Evolutionary conservation across 2,888 invertebrate species (phyloP).

Genomic region (Seira ritae): DNA sequence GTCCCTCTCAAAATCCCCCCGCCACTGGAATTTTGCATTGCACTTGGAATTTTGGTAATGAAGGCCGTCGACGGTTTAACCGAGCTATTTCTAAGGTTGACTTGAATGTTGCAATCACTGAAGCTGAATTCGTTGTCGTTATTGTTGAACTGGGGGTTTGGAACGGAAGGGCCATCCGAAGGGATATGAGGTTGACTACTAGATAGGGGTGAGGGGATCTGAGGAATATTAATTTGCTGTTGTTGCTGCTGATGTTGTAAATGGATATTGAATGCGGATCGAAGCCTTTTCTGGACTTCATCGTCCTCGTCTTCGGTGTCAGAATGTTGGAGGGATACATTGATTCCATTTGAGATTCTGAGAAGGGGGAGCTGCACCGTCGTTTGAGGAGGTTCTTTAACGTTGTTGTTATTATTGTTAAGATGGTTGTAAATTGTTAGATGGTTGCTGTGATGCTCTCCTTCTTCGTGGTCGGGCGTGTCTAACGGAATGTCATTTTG

Average conservation of each 20-base stretch:
- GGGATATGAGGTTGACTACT: neutral
- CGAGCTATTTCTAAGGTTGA: slow-evolving; percentile 64
- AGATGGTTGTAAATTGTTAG: slow-evolving; percentile 49
- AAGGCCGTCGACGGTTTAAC: slow-evolving; percentile 65
- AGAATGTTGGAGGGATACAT: slow-evolving; percentile 50
- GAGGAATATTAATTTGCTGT: neutral
- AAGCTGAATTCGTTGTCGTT: slow-evolving; percentile 56
- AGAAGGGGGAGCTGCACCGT: slow-evolving; percentile 59
- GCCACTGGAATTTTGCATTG: neutral
- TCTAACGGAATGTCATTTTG: slow-evolving; percentile 27
- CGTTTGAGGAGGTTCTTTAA: slow-evolving; percentile 40
- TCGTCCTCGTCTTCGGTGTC: slow-evolving; percentile 57
- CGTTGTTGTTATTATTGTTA: slow-evolving; percentile 48
- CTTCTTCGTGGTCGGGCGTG: slow-evolving; percentile 12
- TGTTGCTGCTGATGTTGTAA: slow-evolving; percentile 39
- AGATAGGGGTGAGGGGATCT: neutral
- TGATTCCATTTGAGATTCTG: slow-evolving; percentile 62
- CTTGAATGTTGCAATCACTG: slow-evolving; percentile 67
- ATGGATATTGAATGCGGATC: slow-evolving; percentile 52
- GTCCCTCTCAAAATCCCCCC: slow-evolving; percentile 33
- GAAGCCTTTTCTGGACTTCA: slow-evolving; percentile 41
- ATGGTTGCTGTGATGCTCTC: slow-evolving; percentile 57
- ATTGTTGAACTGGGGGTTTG: slow-evolving; percentile 25
- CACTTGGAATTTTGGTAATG: slow-evolving; percentile 65
- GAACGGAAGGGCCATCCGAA: neutral